phyloP scores from a whole-genome alignment of 2,113 vertebrate species.

The Rynchops niger region DNA sequence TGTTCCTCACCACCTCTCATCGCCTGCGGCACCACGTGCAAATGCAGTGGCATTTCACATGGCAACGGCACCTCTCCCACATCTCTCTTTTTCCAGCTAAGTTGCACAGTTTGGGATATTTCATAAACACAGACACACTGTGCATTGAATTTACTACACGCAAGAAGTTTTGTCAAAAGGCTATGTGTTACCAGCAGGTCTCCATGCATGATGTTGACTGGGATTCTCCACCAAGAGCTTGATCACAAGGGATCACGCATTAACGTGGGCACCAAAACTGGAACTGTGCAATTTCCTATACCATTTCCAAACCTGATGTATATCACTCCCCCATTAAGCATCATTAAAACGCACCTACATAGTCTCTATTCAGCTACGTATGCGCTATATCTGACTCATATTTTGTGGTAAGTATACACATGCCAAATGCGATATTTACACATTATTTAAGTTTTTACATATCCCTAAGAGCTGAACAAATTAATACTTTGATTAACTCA shows the following conservation, averaged over 20 bases:
- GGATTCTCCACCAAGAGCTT: not conserved
- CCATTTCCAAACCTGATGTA: not conserved
- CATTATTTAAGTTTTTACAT: constrained; percentile 27
- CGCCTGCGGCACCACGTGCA: accelerated
- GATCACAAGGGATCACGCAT: accelerated
- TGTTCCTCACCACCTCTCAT: not conserved
- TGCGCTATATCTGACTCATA: not conserved
- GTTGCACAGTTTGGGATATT: not conserved
- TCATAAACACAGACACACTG: not conserved
- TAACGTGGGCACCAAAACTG: not conserved
- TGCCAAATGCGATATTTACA: constrained; percentile 8
- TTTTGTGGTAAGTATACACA: not conserved
- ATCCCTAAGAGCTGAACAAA: constrained; percentile 30
- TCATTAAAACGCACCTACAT: not conserved
- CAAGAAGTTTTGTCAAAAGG: not conserved
- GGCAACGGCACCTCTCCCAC: not conserved
- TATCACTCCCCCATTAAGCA: not conserved
- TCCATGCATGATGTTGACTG: accelerated
- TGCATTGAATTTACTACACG: not conserved
- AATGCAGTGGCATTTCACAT: accelerated
- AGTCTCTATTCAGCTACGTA: not conserved
- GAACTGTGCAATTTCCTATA: not conserved
- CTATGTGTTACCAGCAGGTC: not conserved
- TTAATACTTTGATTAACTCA: constrained; percentile 37
- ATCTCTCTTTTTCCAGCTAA: not conserved